Evolutionary conservation across 2,888 invertebrate species (phyloP).

Genomic region (Eulithis prunata): DNA sequence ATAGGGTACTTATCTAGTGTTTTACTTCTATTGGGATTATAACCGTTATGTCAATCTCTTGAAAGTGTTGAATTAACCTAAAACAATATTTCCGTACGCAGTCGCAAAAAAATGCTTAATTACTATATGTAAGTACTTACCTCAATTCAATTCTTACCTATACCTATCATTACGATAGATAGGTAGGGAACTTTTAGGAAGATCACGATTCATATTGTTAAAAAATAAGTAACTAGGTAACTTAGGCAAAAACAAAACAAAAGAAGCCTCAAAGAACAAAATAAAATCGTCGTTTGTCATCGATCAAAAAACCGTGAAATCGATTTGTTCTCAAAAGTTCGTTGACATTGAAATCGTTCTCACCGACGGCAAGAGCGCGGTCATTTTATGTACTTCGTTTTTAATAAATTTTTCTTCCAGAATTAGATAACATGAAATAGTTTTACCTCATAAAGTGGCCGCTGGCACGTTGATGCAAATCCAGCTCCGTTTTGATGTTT

Average conservation of each 20-base stretch:
- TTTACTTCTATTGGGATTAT: no score
- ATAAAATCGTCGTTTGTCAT: conserved; percentile 30
- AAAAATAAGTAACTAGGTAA: no score
- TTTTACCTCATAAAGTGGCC: conserved; percentile 89
- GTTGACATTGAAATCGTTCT: conserved; percentile 38
- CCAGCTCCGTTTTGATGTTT: conserved; percentile 89
- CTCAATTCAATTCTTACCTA: no score
- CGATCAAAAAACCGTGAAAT: conserved; percentile 41
- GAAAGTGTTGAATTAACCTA: no score
- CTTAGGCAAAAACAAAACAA: conserved; percentile 27
- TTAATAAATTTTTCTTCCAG: background rate
- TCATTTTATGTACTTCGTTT: background rate
- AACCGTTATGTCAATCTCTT: no score
- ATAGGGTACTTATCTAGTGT: no score
- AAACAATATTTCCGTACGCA: no score
- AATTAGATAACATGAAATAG: background rate
- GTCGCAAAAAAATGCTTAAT: no score
- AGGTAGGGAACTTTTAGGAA: no score
- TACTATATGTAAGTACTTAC: no score
- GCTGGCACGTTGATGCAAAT: conserved; percentile 90
- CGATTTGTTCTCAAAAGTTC: conserved; percentile 43
- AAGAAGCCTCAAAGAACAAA: conserved; percentile 29
- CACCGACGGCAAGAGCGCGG: conserved; percentile 18
- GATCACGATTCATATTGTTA: no score
- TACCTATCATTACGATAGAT: no score